Evolutionary conservation across 1,140 invertebrate genomes (phyloP).

Genomic region (Pentalonia nigronervosa): DNA sequence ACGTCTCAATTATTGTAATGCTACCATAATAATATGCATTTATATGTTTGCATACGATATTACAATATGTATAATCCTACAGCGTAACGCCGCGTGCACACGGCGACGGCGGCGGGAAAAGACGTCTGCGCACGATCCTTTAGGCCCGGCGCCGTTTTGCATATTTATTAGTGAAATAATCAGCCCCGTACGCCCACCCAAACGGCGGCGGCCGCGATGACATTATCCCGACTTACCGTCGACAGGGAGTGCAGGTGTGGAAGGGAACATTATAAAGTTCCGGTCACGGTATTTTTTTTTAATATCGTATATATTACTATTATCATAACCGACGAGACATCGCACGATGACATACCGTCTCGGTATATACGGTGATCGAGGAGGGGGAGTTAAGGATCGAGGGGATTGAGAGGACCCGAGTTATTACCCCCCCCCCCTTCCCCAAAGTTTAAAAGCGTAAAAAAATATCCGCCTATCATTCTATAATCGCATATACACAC

Average conservation of each 20-base stretch:
- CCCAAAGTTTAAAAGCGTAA: no score
- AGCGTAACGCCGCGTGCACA: not conserved
- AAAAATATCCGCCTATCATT: no score
- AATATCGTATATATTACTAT: not conserved
- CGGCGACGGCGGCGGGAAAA: not conserved
- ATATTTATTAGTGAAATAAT: conserved; percentile 54
- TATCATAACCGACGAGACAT: not conserved
- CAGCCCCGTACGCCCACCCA: conserved; percentile 35
- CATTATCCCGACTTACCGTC: not conserved
- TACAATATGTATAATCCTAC: not conserved
- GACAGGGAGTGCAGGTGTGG: not conserved
- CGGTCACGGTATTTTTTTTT: not conserved
- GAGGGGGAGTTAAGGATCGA: no score
- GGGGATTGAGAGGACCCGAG: no score
- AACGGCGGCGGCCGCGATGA: not conserved
- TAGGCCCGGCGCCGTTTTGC: conserved; percentile 47
- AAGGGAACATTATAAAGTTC: not conserved
- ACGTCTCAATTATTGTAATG: conserved; percentile 52
- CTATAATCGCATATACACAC: no score
- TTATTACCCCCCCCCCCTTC: no score
- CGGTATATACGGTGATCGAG: no score
- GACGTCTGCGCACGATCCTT: conserved; percentile 50
- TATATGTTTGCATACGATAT: conserved; percentile 2
- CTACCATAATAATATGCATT: not conserved
- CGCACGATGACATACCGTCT: no score